Percentiles rank a stretch among this genome's conserved stretches.
These are phyloP conservation scores for Drosophila mauritiana DNA, from an alignment of 1,140 invertebrate species.

Conservation along the genomic window DNA sequence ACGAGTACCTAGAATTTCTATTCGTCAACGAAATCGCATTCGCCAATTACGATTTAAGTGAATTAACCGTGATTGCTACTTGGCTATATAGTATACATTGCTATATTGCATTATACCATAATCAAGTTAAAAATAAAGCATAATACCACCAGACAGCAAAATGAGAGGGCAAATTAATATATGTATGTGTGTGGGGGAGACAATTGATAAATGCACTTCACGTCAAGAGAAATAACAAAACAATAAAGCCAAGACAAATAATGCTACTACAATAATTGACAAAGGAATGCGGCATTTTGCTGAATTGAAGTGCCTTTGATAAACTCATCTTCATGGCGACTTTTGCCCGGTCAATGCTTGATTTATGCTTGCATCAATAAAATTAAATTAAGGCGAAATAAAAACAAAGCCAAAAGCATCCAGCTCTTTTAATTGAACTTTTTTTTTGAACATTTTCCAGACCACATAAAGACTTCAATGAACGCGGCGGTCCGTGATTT, in stretches of 20 bases:
- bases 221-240: conserved; percentile 44
- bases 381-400: conserved; percentile 73
- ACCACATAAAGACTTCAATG: conserved; percentile 48
- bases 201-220: conserved; percentile 65
- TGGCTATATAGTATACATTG: background rate
- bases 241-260: conserved; percentile 42
- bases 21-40: conserved; percentile 8
- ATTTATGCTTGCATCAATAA: conserved; percentile 70
- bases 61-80: conserved; percentile 44
- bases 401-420: conserved; percentile 36
- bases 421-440: conserved; percentile 62
- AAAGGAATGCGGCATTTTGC: conserved; percentile 70
- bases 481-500: conserved; percentile 52
- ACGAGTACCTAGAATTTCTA: conserved; percentile 2
- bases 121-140: conserved; percentile 75
- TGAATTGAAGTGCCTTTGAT: conserved; percentile 77
- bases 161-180: conserved; percentile 9
- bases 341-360: conserved; percentile 61
- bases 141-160: conserved; percentile 53
- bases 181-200: conserved; percentile 14
- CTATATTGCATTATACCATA: conserved; percentile 45
- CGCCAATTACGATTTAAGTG: conserved; percentile 32
- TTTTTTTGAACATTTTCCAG: background rate
- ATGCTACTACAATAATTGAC: conserved; percentile 54
- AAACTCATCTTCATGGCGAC: conserved; percentile 50